These are phyloP conservation scores for Pampus argenteus DNA, from an alignment of 2,797 vertebrate species.

Conservation along the genomic window DNA sequence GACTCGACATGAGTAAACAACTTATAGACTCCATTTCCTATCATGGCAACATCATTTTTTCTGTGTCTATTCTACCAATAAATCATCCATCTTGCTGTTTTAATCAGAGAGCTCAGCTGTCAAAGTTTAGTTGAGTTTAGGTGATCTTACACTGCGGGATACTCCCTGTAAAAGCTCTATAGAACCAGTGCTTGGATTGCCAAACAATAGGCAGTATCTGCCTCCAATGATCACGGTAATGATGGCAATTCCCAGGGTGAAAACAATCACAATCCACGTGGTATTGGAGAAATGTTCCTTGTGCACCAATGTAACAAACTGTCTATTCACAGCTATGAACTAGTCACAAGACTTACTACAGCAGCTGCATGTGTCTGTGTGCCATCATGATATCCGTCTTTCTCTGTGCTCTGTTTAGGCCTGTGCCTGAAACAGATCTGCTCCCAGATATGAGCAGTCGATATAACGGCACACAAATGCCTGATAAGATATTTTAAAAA, in stretches of 20 bases:
- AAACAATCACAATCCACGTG: conserved; percentile 9
- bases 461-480: conserved; percentile 14
- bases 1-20: conserved; percentile 21
- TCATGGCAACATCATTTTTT: conserved; percentile 10
- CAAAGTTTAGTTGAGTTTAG: not conserved
- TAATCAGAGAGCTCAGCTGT: not conserved
- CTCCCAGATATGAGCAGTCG: not conserved
- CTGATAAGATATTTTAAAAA: conserved; percentile 25
- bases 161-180: not conserved
- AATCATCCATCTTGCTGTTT: not conserved
- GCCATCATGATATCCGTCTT: conserved; percentile 12
- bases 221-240: not conserved
- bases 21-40: conserved; percentile 17
- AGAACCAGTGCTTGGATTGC: not conserved
- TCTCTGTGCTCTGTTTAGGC: conserved; percentile 8
- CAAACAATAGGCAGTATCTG: conserved; percentile 14
- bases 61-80: not conserved
- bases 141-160: not conserved
- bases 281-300: not conserved
- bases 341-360: conserved; percentile 58
- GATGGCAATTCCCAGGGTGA: conserved; percentile 3
- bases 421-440: conserved; percentile 17
- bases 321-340: conserved; percentile 55
- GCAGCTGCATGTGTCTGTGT: conserved; percentile 45
- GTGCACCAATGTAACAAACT: conserved; percentile 37